Conservation (phyloP, 2,888 invertebrate species). For the Andrena trimmerana region DNA sequence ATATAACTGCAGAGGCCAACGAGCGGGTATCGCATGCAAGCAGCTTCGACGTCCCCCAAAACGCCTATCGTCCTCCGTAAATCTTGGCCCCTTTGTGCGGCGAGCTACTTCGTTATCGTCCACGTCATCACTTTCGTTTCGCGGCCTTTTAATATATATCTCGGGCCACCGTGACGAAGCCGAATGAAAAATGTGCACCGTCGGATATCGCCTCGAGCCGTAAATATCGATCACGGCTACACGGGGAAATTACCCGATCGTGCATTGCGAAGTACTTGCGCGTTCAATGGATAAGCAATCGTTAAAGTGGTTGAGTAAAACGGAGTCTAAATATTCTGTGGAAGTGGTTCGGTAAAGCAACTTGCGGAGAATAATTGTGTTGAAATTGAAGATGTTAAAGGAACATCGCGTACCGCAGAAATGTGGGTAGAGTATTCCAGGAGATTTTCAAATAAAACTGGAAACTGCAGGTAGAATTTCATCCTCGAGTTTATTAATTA, state of each 20-base stretch:
- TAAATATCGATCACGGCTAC: conserved; percentile 18
- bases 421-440: too few relatives aligned
- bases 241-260: background rate
- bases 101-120: conserved; percentile 29
- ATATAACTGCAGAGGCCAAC: conserved; percentile 8
- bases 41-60: conserved; percentile 7
- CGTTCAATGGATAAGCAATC: background rate
- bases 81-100: conserved; percentile 38
- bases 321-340: background rate
- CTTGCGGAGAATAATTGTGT: too few relatives aligned
- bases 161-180: conserved; percentile 1
- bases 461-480: too few relatives aligned
- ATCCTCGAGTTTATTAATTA: too few relatives aligned
- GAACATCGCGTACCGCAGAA: too few relatives aligned
- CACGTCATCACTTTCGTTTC: conserved; percentile 28
- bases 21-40: conserved; percentile 7
- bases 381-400: too few relatives aligned
- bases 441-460: too few relatives aligned
- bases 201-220: background rate
- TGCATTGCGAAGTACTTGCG: background rate
- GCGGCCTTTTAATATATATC: conserved; percentile 32
- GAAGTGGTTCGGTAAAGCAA: conserved; percentile 1
- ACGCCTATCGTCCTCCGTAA: conserved; percentile 42
- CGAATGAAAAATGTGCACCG: conserved; percentile 45
- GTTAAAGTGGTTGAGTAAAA: conserved; percentile 1